A percentile compares a stretch with the other conserved stretches of the same genome.
phyloP scores from a whole-genome alignment of 2,797 vertebrate species.

The Anomalospiza imberbis region DNA sequence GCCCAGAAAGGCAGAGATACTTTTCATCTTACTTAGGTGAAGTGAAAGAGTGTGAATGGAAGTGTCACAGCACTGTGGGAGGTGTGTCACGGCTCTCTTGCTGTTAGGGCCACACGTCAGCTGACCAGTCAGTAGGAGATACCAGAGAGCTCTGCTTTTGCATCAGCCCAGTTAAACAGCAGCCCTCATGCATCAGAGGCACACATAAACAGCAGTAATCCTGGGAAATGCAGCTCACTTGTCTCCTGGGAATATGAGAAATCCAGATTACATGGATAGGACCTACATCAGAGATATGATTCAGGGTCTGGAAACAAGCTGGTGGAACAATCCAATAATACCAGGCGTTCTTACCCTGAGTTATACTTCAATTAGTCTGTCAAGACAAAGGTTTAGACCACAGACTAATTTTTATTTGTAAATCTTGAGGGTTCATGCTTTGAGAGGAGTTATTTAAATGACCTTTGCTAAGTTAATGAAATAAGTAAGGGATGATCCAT shows the following conservation, averaged over 20 bases:
- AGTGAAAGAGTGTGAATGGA: background rate
- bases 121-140: rapidly evolving
- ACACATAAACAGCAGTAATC: background rate
- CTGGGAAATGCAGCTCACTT: background rate
- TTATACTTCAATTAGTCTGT: background rate
- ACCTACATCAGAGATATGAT: background rate
- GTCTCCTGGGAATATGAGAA: background rate
- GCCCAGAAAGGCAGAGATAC: background rate
- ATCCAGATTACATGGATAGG: background rate
- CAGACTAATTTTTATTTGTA: background rate
- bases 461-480: background rate
- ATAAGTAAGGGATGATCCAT: background rate
- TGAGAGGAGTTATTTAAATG: background rate
- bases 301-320: background rate
- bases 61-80: background rate
- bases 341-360: background rate
- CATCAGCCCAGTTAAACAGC: background rate
- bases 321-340: background rate
- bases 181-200: background rate
- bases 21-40: background rate
- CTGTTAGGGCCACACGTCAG: background rate
- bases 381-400: background rate
- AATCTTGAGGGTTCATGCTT: background rate
- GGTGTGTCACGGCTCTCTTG: rapidly evolving
- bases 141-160: background rate